phyloP scores from a whole-genome alignment of 2,888 invertebrate species.

The Sinodicranocentrus sp. region DNA sequence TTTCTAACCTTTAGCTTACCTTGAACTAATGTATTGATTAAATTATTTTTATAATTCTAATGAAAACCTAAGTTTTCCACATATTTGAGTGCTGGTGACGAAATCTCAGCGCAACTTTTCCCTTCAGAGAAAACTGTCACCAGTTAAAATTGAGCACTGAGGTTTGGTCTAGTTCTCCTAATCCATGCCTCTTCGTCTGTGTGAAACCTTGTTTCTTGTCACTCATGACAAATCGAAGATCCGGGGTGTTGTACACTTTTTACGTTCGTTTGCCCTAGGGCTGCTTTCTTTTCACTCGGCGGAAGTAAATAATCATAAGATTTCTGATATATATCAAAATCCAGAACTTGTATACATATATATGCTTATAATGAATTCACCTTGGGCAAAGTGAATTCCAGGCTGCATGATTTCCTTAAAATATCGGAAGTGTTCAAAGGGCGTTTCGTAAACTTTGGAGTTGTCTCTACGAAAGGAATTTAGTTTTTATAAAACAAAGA shows the following conservation, averaged over 20 bases:
- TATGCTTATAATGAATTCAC: not conserved
- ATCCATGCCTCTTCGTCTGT: slow-evolving; percentile 34
- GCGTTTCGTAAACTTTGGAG: not conserved
- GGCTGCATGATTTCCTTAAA: slow-evolving; percentile 32
- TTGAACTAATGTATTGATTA: not conserved
- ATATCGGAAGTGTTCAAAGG: slow-evolving; percentile 21
- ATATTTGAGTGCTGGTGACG: not conserved
- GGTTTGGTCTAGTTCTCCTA: too few relatives aligned
- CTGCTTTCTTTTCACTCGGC: slow-evolving; percentile 8
- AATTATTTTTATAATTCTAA: not conserved
- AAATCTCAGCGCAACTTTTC: not conserved
- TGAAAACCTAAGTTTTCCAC: slow-evolving; percentile 13
- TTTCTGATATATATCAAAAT: too few relatives aligned
- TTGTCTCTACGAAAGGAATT: too few relatives aligned
- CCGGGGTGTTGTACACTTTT: slow-evolving; percentile 45
- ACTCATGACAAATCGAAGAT: slow-evolving; percentile 63
- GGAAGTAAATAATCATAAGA: not conserved
- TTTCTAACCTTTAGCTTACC: not conserved
- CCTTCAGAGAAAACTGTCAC: slow-evolving; percentile 36
- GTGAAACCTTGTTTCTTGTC: slow-evolving; percentile 50
- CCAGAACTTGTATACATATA: not conserved
- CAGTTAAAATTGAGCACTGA: not conserved
- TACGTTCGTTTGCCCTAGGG: not conserved
- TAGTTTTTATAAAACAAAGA: too few relatives aligned
- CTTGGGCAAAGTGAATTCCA: slow-evolving; percentile 8